These are phyloP conservation scores for Pterois miles DNA, from an alignment of 2,797 vertebrate species.

Conservation along the genomic window DNA sequence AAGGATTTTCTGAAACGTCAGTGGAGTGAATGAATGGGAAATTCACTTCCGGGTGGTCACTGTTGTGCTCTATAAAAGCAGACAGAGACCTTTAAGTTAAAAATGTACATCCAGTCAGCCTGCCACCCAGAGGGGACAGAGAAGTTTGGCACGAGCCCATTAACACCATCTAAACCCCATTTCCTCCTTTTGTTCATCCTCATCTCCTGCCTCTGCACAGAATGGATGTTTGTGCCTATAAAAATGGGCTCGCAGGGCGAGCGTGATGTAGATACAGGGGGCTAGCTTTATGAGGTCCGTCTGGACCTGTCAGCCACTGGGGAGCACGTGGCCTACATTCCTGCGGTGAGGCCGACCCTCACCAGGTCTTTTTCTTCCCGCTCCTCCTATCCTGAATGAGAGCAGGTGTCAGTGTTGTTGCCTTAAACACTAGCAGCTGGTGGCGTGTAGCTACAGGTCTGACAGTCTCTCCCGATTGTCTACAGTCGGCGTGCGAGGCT, in stretches of 20 bases:
- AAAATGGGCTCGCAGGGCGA: slow-evolving; percentile 52
- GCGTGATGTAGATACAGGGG: slow-evolving; percentile 18
- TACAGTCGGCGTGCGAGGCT: slow-evolving; percentile 27
- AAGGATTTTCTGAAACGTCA: too few species aligned
- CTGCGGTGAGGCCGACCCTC: slow-evolving; percentile 34
- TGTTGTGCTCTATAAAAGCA: slow-evolving; percentile 10
- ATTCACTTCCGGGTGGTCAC: too few species aligned
- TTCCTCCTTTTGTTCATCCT: slow-evolving; percentile 64
- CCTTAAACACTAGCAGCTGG: slow-evolving; percentile 63
- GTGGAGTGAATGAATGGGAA: too few species aligned
- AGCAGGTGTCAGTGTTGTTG: slow-evolving; percentile 73
- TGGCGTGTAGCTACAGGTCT: slow-evolving; percentile 72
- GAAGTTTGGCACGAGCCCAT: slow-evolving; percentile 51
- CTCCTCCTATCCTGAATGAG: slow-evolving; percentile 18
- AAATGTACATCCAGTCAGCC: slow-evolving; percentile 32
- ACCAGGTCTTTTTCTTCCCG: background rate
- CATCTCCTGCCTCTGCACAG: slow-evolving; percentile 30
- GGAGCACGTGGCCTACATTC: slow-evolving; percentile 61
- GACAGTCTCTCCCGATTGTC: slow-evolving; percentile 39
- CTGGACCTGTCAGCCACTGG: slow-evolving; percentile 45
- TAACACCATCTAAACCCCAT: slow-evolving; percentile 41
- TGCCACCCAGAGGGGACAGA: slow-evolving; percentile 30
- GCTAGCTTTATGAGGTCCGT: slow-evolving; percentile 50
- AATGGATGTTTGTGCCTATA: slow-evolving; percentile 31
- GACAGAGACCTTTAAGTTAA: slow-evolving; percentile 5